A percentile compares a stretch with the other conserved stretches of the same genome.
These are phyloP conservation scores for Drosophila lacertosa DNA, from an alignment of 1,140 invertebrate species.

Conservation along the genomic window DNA sequence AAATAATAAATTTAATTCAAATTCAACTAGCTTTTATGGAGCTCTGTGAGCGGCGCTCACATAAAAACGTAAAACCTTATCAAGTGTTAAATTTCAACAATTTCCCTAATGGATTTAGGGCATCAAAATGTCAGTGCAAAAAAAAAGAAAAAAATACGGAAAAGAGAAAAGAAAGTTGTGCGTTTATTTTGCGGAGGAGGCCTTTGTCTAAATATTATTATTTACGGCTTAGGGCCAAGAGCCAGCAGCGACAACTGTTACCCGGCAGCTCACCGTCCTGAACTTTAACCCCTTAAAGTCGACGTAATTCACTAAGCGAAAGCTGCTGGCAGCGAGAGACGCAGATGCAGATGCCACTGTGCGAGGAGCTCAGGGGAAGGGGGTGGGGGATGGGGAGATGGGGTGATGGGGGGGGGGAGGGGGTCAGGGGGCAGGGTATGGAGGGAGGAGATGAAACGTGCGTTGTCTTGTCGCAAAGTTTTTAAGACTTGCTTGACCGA, in stretches of 20 bases:
- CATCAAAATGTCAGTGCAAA: slow-evolving; percentile 34
- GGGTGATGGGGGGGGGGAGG: neutral
- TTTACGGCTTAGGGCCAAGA: slow-evolving; percentile 78
- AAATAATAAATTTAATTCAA: no score
- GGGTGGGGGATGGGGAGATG: neutral
- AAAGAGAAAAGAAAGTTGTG: neutral
- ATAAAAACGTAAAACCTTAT: slow-evolving; percentile 2
- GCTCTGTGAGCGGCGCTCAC: neutral
- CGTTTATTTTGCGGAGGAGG: slow-evolving; percentile 3
- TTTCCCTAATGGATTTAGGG: slow-evolving; percentile 41
- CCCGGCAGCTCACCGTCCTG: slow-evolving; percentile 57
- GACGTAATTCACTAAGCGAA: slow-evolving; percentile 80
- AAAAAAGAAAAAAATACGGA: no score
- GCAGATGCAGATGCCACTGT: slow-evolving; percentile 43
- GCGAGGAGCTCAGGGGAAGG: neutral
- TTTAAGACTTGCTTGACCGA: slow-evolving; percentile 82
- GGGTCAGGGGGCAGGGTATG: neutral
- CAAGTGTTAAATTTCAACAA: slow-evolving; percentile 28
- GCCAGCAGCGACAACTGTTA: slow-evolving; percentile 78
- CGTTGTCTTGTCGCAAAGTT: slow-evolving; percentile 82
- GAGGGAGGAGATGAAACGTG: slow-evolving; percentile 63
- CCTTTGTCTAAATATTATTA: slow-evolving; percentile 78
- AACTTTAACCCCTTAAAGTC: slow-evolving; percentile 80
- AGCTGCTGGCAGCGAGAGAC: slow-evolving; percentile 40
- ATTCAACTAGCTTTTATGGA: no score